These are phyloP conservation scores for Hiodon tergisus DNA, from an alignment of 2,113 vertebrate genomes.

Conservation along the genomic window DNA sequence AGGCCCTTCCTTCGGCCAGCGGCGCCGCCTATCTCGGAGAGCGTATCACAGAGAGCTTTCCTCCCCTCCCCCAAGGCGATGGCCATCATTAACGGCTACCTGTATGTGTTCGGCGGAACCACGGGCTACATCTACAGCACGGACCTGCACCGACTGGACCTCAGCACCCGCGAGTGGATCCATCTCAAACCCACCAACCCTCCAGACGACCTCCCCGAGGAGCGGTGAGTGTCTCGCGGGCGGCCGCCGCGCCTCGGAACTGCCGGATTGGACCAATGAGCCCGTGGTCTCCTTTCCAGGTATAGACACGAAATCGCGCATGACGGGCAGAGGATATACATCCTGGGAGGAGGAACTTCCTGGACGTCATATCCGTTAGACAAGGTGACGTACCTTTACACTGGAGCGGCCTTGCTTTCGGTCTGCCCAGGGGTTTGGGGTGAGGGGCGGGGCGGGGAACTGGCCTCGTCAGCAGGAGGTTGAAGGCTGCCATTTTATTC, in stretches of 20 bases:
- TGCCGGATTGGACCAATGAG: not conserved
- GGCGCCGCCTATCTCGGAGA: not conserved
- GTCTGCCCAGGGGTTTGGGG: too few species aligned
- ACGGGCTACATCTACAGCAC: slow-evolving; percentile 97
- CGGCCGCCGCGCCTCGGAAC: not conserved
- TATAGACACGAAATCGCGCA: slow-evolving; percentile 97
- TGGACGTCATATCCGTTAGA: slow-evolving; percentile 96
- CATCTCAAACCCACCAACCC: slow-evolving; percentile 93
- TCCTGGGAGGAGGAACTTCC: slow-evolving; percentile 93
- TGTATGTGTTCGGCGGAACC: slow-evolving; percentile 95
- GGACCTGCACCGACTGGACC: slow-evolving; percentile 90
- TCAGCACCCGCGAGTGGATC: slow-evolving; percentile 89
- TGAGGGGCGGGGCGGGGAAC: too few species aligned
- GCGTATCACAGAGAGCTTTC: not conserved
- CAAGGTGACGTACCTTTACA: slow-evolving; percentile 67
- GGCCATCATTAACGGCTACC: slow-evolving; percentile 92
- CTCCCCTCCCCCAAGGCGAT: slow-evolving; percentile 70
- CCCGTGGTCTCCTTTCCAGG: slow-evolving; percentile 50
- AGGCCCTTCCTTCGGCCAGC: not conserved
- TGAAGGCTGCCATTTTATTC: too few species aligned
- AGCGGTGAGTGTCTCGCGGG: slow-evolving; percentile 63
- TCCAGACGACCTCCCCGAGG: slow-evolving; percentile 86
- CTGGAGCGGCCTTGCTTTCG: too few species aligned
- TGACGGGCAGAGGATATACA: slow-evolving; percentile 89
- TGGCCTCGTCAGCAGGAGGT: too few species aligned